Evolutionary conservation across 35 echinoderm and acorn worm species (phyloP).

Genomic region (Amphiura filiformis): DNA sequence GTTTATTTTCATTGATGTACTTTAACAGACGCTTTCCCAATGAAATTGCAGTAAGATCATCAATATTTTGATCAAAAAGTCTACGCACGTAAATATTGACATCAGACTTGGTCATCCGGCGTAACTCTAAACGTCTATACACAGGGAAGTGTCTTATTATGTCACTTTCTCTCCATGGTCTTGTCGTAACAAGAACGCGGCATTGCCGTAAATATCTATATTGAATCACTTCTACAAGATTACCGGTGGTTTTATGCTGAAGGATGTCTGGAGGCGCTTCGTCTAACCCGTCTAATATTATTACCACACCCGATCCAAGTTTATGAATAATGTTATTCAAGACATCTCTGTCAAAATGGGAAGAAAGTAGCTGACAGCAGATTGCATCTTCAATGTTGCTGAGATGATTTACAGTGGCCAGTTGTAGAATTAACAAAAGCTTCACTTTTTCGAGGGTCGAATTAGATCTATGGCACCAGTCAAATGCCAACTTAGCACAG

Average conservation of each 20-base stretch:
- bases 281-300: not conserved
- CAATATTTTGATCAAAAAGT: not conserved
- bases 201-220: not conserved
- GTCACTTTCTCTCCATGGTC: not conserved
- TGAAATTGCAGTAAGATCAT: not conserved
- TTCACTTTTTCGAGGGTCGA: not conserved
- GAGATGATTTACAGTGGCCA: not conserved
- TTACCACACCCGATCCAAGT: not conserved
- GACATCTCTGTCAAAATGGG: not conserved
- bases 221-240: not conserved
- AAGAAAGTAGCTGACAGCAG: not conserved
- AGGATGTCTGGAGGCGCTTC: not conserved
- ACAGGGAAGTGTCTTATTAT: not conserved
- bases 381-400: not conserved
- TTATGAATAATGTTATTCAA: not conserved
- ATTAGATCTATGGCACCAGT: not conserved
- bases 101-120: not conserved
- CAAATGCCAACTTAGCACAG: not conserved
- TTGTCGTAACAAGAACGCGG: not conserved
- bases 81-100: not conserved
- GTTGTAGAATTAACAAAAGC: not conserved
- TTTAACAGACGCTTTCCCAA: not conserved
- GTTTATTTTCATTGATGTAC: not conserved
- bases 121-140: not conserved
- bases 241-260: not conserved